Evolutionary conservation across 2,113 vertebrate genomes (phyloP).

Genomic region (Lepus europaeus): DNA sequence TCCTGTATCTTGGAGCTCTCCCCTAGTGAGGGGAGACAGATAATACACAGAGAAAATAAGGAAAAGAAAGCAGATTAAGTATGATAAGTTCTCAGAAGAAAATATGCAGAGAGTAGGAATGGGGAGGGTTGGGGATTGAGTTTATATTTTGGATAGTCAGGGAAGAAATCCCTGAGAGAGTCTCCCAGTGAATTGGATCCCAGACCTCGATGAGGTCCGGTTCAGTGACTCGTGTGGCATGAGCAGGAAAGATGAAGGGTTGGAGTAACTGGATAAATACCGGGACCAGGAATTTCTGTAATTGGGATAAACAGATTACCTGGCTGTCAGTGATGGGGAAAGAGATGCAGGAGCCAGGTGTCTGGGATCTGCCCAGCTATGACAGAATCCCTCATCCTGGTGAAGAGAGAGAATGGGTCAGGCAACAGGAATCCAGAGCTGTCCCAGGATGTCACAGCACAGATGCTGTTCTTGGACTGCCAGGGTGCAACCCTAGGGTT

Average conservation of each 20-base stretch:
- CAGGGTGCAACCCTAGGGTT: background rate
- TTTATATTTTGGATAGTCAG: no score
- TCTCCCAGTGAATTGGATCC: no score
- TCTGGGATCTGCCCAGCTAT: background rate
- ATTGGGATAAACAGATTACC: background rate
- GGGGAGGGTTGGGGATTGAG: no score
- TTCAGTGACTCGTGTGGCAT: background rate
- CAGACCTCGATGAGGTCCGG: background rate
- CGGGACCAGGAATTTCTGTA: background rate
- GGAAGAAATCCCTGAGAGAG: no score
- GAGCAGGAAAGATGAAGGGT: no score
- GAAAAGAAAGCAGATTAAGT: background rate
- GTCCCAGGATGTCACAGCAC: background rate
- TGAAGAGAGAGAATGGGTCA: background rate
- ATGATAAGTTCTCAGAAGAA: background rate
- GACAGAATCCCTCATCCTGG: background rate
- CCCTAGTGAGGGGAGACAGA: background rate
- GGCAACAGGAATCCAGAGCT: background rate
- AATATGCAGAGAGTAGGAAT: background rate
- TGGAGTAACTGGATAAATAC: background rate
- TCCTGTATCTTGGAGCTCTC: background rate
- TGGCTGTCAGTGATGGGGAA: background rate
- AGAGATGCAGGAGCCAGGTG: background rate
- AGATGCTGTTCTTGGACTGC: no score
- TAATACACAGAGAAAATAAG: background rate